These are phyloP conservation scores for Seira musarum DNA, from an alignment of 2,888 invertebrate genomes.

Conservation along the genomic window DNA sequence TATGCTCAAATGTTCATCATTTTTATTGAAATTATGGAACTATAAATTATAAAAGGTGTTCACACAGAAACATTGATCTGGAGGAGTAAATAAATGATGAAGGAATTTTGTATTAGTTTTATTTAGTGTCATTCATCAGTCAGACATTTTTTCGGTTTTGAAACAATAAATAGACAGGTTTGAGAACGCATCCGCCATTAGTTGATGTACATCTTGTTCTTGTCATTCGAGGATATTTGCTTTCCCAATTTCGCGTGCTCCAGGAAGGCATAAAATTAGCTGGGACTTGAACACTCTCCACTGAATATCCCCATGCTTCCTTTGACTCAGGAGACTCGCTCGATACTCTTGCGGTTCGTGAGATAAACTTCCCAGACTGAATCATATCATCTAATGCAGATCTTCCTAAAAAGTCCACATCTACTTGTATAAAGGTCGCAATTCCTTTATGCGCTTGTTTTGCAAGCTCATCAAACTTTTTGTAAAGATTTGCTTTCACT, in stretches of 20 bases:
- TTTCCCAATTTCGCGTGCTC: constrained; percentile 15
- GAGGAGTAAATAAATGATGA: no score
- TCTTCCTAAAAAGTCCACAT: constrained; percentile 36
- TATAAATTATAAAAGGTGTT: no score
- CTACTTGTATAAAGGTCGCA: constrained; percentile 40
- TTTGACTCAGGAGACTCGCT: constrained; percentile 8
- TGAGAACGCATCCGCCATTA: background rate
- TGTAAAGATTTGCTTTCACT: constrained; percentile 51
- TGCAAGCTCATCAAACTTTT: constrained; percentile 50
- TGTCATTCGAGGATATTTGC: constrained; percentile 10
- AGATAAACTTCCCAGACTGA: constrained; percentile 27
- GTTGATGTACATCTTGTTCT: background rate
- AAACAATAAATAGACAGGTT: background rate
- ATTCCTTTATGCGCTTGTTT: constrained; percentile 38
- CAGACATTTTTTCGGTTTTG: background rate
- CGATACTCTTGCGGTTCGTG: constrained; percentile 13
- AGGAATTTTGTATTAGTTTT: no score
- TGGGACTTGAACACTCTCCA: constrained; percentile 15
- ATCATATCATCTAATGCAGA: constrained; percentile 30
- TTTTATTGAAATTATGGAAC: no score
- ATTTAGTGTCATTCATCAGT: no score
- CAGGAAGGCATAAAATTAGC: constrained; percentile 29
- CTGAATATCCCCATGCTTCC: constrained; percentile 20
- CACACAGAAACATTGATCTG: no score
- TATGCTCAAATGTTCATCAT: no score